phyloP scores from a whole-genome alignment of 2,888 invertebrate species.

The Noctua janthina region DNA sequence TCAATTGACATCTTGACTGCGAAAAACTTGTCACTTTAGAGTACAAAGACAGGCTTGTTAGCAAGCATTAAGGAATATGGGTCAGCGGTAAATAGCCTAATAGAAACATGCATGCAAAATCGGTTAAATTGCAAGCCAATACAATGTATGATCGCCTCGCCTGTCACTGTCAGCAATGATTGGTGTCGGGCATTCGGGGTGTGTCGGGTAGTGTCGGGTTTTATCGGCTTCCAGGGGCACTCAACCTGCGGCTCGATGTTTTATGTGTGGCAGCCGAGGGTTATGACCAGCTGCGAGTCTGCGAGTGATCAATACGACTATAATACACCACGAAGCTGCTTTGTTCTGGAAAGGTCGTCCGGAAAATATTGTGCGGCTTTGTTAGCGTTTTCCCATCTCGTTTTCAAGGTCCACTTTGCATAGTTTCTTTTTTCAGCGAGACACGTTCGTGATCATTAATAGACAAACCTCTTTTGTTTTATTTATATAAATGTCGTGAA shows the following conservation, averaged over 20 bases:
- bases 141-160: slow-evolving; percentile 39
- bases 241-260: slow-evolving; percentile 48
- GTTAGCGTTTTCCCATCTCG: slow-evolving; percentile 35
- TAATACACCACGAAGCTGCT: slow-evolving; percentile 45
- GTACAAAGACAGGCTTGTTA: slow-evolving; percentile 51
- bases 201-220: slow-evolving; percentile 45
- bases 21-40: slow-evolving; percentile 43
- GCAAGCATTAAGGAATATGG: slow-evolving; percentile 57
- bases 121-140: slow-evolving; percentile 59
- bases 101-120: slow-evolving; percentile 64
- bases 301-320: slow-evolving; percentile 44
- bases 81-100: slow-evolving; percentile 63
- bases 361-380: slow-evolving; percentile 57
- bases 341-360: slow-evolving; percentile 63
- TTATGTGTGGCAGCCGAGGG: slow-evolving; percentile 28
- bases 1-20: slow-evolving; percentile 40
- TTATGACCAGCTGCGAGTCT: slow-evolving; percentile 24
- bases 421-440: slow-evolving; percentile 26
- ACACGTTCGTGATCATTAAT: slow-evolving; percentile 9
- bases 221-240: slow-evolving; percentile 41
- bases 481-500: slow-evolving; percentile 11
- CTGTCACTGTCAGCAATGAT: slow-evolving; percentile 53
- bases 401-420: slow-evolving; percentile 33
- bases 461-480: neutral
- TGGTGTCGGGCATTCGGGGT: slow-evolving; percentile 47